These are phyloP conservation scores for Drosophila ogumai DNA, from an alignment of 1,140 invertebrate species.

Conservation along the genomic window DNA sequence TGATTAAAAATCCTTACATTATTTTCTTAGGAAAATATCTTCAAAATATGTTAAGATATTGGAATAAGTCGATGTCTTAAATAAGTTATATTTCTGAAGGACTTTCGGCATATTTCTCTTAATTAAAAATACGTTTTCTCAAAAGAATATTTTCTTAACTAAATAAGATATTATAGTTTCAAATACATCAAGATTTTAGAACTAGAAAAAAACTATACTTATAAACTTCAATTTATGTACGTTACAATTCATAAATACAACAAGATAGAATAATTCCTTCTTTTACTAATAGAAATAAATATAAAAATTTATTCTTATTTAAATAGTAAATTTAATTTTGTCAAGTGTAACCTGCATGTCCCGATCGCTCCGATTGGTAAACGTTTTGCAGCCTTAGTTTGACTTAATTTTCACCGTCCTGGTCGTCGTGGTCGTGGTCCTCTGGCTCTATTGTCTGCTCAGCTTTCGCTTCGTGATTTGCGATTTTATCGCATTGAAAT, in stretches of 20 bases:
- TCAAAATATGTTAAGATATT: neutral
- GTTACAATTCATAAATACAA: neutral
- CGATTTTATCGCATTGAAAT: constrained; percentile 85
- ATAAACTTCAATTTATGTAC: neutral
- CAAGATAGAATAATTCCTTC: neutral
- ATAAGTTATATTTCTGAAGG: neutral
- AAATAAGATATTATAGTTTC: neutral
- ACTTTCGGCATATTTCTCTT: neutral
- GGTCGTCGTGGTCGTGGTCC: constrained; percentile 32
- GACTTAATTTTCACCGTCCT: constrained; percentile 84
- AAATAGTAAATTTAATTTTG: neutral
- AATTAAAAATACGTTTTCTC: neutral
- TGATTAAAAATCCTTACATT: neutral
- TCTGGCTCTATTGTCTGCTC: constrained; percentile 59
- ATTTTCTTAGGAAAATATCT: neutral
- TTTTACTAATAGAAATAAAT: neutral
- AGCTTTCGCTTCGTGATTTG: constrained; percentile 82
- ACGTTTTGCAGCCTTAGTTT: constrained; percentile 72
- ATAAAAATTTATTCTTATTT: too few relatives aligned
- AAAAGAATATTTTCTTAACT: neutral
- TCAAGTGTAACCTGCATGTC: constrained; percentile 33
- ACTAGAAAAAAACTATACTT: neutral
- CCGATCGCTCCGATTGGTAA: constrained; percentile 79
- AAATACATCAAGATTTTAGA: neutral
- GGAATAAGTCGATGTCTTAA: too few relatives aligned